Percentiles rank a stretch among this genome's conserved stretches.
phyloP scores from a whole-genome alignment of 23 tunicate species.

The Styela clava region DNA sequence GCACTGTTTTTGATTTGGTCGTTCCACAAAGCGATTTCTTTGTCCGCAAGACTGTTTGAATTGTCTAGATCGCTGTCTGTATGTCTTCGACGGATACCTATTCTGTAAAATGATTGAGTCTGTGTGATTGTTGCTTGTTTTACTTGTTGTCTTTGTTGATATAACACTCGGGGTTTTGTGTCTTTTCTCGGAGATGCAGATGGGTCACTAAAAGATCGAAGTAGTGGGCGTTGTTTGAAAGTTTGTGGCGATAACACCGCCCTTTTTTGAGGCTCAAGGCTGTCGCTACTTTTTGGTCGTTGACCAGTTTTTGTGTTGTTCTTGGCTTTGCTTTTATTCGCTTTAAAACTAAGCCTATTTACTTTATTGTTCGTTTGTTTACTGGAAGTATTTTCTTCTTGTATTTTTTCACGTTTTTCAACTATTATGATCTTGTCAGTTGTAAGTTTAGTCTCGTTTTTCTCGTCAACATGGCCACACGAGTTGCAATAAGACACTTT shows the following conservation, averaged over 20 bases:
- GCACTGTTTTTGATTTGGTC: neutral
- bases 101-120: neutral
- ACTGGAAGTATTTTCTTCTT: neutral
- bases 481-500: constrained; percentile 1
- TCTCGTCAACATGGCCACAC: constrained; percentile 1
- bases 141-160: constrained; percentile 9
- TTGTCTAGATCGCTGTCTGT: neutral
- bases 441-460: neutral
- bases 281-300: neutral
- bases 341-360: neutral
- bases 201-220: constrained; percentile 21
- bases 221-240: neutral
- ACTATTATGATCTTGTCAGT: neutral
- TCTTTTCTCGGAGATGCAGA: constrained; percentile 10
- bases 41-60: neutral
- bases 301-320: neutral
- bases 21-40: neutral
- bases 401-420: neutral
- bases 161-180: constrained; percentile 5
- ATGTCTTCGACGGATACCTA: neutral
- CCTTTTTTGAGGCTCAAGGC: neutral
- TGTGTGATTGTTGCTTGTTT: constrained; percentile 12
- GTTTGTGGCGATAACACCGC: neutral
- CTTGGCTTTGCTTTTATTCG: neutral
- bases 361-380: neutral